Evolutionary conservation across 2,888 invertebrate species (phyloP).

Genomic region (Aromia moschata): DNA sequence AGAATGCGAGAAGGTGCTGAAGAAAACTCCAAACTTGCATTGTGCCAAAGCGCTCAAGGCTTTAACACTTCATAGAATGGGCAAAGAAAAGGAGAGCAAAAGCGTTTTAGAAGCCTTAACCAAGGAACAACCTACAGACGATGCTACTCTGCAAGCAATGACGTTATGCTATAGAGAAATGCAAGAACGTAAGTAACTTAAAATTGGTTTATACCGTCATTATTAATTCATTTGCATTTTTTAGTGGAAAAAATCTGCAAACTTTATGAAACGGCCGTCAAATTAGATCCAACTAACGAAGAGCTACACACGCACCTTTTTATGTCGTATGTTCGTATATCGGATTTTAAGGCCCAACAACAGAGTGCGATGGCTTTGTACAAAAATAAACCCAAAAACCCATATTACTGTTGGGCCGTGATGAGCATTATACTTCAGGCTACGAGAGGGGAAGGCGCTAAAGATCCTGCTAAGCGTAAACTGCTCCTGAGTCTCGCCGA

Average conservation of each 20-base stretch:
- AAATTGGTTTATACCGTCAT: not conserved
- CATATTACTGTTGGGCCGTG: constrained; percentile 98
- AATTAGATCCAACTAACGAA: constrained; percentile 86
- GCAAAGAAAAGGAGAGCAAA: constrained; percentile 83
- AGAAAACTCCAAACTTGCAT: constrained; percentile 88
- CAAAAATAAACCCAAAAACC: constrained; percentile 91
- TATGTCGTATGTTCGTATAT: constrained; percentile 92
- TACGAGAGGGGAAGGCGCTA: constrained; percentile 58
- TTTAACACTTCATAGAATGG: constrained; percentile 87
- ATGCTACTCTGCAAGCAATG: constrained; percentile 94
- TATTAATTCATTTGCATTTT: constrained; percentile 39
- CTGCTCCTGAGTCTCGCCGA: constrained; percentile 89
- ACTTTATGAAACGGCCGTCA: constrained; percentile 89
- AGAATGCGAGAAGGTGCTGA: constrained; percentile 95
- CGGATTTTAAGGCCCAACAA: constrained; percentile 91
- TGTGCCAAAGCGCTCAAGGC: constrained; percentile 95
- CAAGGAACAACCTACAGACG: constrained; percentile 86
- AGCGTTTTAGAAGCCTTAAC: constrained; percentile 79
- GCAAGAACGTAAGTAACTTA: constrained; percentile 78
- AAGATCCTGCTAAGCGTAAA: constrained; percentile 68
- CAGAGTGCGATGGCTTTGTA: constrained; percentile 89
- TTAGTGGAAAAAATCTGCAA: constrained; percentile 89
- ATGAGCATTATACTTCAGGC: constrained; percentile 97
- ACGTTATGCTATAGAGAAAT: constrained; percentile 94
- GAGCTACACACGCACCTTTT: constrained; percentile 94